phyloP scores from a whole-genome alignment of 2,113 vertebrate species.

The Salvelinus namaycush region DNA sequence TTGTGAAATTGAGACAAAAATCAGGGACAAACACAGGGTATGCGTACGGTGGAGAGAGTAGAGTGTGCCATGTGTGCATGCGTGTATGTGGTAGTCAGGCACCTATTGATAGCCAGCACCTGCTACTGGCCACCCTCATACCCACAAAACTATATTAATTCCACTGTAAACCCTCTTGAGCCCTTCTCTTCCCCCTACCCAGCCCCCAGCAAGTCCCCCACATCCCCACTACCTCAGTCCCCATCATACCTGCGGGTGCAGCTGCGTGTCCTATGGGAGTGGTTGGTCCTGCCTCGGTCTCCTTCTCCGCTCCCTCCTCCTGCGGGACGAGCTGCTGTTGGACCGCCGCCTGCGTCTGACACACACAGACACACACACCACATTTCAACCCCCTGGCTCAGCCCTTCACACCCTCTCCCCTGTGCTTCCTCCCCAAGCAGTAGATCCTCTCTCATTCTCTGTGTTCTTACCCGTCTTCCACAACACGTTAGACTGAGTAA shows the following conservation, averaged over 20 bases:
- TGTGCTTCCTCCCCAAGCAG: neutral
- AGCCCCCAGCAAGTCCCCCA: neutral
- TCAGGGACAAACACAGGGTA: no score
- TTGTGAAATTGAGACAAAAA: no score
- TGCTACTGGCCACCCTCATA: neutral
- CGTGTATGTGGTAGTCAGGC: neutral
- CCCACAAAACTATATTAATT: neutral
- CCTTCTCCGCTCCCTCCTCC: constrained; percentile 85
- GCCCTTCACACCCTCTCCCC: neutral
- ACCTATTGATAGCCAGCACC: constrained; percentile 18
- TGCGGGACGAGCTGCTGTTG: constrained; percentile 90
- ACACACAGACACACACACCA: constrained; percentile 9
- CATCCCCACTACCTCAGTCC: neutral
- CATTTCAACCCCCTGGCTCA: constrained; percentile 1
- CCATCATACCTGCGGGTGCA: constrained; percentile 83
- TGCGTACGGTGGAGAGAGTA: neutral
- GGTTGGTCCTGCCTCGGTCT: constrained; percentile 84
- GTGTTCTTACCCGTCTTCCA: neutral
- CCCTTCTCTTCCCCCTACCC: neutral
- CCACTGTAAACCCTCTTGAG: neutral
- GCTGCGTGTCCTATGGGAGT: constrained; percentile 85
- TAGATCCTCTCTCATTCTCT: neutral
- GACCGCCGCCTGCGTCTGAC: constrained; percentile 84
- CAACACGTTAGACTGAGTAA: neutral
- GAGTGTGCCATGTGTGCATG: neutral